Conservation (phyloP, 2,113 vertebrate genomes). For the Ardeotis arabs region DNA sequence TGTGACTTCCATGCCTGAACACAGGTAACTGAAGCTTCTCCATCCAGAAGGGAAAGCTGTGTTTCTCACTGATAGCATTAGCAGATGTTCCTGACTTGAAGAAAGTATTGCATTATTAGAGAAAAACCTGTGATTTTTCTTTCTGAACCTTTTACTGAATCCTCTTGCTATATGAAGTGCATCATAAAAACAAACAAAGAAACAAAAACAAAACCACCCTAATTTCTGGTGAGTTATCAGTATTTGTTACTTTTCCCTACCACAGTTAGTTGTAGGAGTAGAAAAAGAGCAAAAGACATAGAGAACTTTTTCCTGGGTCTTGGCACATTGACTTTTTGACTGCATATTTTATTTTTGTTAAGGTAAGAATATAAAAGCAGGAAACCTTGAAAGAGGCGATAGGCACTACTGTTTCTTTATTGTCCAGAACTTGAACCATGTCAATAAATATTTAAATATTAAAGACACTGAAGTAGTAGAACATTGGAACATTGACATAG, state of each 20-base stretch:
- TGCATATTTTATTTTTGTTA: not conserved
- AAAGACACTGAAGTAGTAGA: not conserved
- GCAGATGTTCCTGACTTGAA: not conserved
- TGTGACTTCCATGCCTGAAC: not conserved
- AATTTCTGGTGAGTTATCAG: not conserved
- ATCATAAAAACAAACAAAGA: fast-evolving
- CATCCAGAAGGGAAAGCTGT: not conserved
- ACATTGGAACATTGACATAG: fast-evolving
- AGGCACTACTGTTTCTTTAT: not conserved
- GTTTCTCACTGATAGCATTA: not conserved
- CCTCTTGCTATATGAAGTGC: not conserved
- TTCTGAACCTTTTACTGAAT: not conserved
- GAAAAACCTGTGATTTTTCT: not conserved
- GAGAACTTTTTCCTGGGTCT: not conserved
- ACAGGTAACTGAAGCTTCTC: not conserved
- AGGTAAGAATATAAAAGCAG: not conserved
- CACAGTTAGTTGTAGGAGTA: not conserved
- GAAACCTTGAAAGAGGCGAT: not conserved
- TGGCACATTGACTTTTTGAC: not conserved
- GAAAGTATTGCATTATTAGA: not conserved
- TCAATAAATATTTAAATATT: not conserved
- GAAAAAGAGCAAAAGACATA: not conserved
- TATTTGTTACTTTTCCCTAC: not conserved
- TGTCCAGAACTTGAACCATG: not conserved
- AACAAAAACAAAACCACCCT: too few species aligned